Base-by-base conservation (phyloP, 2,113 vertebrate species). In the Cephalopholis sonnerati region DNA sequence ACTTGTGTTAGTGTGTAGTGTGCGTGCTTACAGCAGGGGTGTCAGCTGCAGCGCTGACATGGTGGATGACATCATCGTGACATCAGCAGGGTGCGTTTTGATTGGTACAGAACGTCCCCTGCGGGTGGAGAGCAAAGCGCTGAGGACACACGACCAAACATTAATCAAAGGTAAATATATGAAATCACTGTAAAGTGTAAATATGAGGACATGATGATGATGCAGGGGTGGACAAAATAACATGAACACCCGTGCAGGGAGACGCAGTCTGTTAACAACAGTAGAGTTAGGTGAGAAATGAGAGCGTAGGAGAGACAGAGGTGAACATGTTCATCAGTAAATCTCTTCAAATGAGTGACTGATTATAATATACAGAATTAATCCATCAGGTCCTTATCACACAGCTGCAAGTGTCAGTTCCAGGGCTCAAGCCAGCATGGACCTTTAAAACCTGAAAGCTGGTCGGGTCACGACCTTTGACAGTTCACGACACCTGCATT, bases 11-110 rank as follows among this genome's bases (percentile, higher is more conserved):
- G 20, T 55, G 4, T 55, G 10, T 4, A 7, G n/a, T 25, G 36
- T 39, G 11, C 25, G 61, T 36, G 32, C 32, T 36, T 6, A 36
- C 7, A 36, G 32, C 32, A 36, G 32, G 32, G 7, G 32, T 36
- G 32, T 36, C 5, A 36, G 32, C 5, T 36, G 32, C 32, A 36
- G 32, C 32, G 5, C 32, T 36, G 6, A 36, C 32, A 36, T 4
- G 32, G 59, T 39, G 59, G 7, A 39, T 63, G 62, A 64, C 22
- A 24, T 64, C 62, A 64, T 44, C 20, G 15, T 41, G 70, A 73
- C 55, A 61, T 61, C 55, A 73, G 25, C 57, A 50, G 41, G 39
- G 25, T 24, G 32, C 32, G 39, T 44, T 50, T 50, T 50, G 65
- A 29, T 48, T 18, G 11, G 24, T 27, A 17, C 32, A 24, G 62